Percentiles rank a stretch among this genome's conserved stretches.
Conservation (phyloP, 2,797 vertebrate species). For the Sardinella longiceps region DNA sequence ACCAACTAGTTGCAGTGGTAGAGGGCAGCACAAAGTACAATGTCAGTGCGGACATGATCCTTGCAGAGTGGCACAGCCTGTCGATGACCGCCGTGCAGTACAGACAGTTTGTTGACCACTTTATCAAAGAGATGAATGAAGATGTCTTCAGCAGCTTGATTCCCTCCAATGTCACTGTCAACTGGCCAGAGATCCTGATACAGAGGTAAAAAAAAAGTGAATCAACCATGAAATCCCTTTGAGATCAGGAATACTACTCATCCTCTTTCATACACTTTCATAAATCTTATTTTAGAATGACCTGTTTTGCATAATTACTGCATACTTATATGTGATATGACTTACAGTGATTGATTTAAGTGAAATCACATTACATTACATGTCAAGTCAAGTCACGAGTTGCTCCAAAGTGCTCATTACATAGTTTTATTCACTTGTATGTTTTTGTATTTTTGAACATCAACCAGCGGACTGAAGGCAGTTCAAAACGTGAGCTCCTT, state of each 20-base stretch:
- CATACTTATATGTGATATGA: no score
- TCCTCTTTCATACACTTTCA: neutral
- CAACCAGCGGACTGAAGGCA: constrained; percentile 58
- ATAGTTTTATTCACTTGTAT: neutral
- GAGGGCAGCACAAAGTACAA: constrained; percentile 41
- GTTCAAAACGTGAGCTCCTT: constrained; percentile 58
- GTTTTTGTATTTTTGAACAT: constrained; percentile 26
- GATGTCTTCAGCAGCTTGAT: constrained; percentile 61
- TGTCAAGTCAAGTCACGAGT: no score
- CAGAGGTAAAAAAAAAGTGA: constrained; percentile 64
- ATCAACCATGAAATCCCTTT: neutral
- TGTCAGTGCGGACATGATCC: constrained; percentile 68
- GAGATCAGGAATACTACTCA: neutral
- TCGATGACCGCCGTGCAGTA: constrained; percentile 48
- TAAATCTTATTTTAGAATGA: neutral
- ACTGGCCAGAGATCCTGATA: constrained; percentile 55
- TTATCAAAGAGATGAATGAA: constrained; percentile 44
- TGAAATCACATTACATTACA: no score
- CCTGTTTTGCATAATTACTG: neutral
- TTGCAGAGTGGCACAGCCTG: constrained; percentile 71
- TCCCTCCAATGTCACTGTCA: constrained; percentile 41
- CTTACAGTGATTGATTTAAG: no score
- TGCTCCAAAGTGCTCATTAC: neutral
- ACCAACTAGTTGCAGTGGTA: constrained; percentile 45
- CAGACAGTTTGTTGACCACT: neutral